A percentile compares a stretch with the other conserved stretches of the same genome.
These are phyloP conservation scores for Aradophagus sp. DNA, from an alignment of 1,140 invertebrate species.

Conservation along the genomic window DNA sequence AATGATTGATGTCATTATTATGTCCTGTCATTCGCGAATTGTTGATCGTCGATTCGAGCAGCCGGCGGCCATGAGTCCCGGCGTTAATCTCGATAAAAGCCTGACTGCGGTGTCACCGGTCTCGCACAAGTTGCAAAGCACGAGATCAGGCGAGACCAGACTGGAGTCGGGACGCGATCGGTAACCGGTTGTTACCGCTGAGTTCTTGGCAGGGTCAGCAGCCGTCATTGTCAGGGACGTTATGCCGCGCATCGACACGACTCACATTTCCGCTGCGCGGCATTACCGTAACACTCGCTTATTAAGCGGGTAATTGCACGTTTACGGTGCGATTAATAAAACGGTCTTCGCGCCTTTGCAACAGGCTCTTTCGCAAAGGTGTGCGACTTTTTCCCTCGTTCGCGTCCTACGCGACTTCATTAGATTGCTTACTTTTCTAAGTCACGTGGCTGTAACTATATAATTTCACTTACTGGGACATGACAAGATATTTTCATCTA, in stretches of 20 bases:
- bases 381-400: too few species aligned
- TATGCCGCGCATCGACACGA: constrained; percentile 11
- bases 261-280: neutral
- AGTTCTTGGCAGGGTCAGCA: constrained; percentile 39
- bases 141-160: constrained; percentile 10
- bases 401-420: too few species aligned
- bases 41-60: too few species aligned
- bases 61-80: too few species aligned
- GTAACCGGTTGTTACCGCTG: constrained; percentile 40
- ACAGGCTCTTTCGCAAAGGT: too few species aligned
- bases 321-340: neutral
- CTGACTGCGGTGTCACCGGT: constrained; percentile 14
- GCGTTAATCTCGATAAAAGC: constrained; percentile 29
- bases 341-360: too few species aligned
- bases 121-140: constrained; percentile 18
- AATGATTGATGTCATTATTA: constrained; percentile 30
- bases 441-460: too few species aligned
- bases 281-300: neutral
- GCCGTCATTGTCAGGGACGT: constrained; percentile 57
- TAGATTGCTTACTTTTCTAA: too few species aligned
- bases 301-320: constrained; percentile 1
- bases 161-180: constrained; percentile 29
- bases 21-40: constrained; percentile 1
- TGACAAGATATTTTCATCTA: too few species aligned
- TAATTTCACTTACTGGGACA: too few species aligned